Evolutionary conservation across 2,113 vertebrate genomes (phyloP).

Genomic region (Salvator merianae): DNA sequence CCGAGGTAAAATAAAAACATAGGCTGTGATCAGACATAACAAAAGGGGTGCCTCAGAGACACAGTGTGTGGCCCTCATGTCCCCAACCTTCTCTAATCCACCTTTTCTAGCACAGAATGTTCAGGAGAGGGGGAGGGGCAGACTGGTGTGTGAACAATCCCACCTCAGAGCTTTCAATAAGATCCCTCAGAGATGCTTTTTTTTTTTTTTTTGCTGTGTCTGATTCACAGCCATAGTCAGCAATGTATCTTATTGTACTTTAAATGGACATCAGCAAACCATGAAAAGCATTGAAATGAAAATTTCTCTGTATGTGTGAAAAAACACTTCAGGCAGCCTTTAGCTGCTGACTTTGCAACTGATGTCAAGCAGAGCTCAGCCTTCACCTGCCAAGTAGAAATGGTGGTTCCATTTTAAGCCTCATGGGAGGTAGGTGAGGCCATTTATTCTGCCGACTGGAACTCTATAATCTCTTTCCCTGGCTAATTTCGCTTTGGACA

Average conservation of each 20-base stretch:
- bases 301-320: neutral
- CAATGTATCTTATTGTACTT: no score
- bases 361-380: neutral
- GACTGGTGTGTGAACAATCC: no score
- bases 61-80: no score
- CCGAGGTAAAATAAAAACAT: neutral
- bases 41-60: no score
- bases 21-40: no score
- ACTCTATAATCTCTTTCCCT: neutral
- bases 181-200: no score
- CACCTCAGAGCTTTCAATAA: no score
- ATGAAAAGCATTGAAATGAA: neutral
- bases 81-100: no score
- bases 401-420: neutral
- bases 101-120: no score
- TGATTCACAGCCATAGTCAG: no score
- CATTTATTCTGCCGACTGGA: neutral
- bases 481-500: neutral
- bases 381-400: neutral
- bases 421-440: neutral
- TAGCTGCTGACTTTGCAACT: neutral
- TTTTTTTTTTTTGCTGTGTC: no score
- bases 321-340: neutral
- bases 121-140: no score
- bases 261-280: neutral